These are phyloP conservation scores for Macrosiphum euphorbiae DNA, from an alignment of 2,888 invertebrate species.

Conservation along the genomic window DNA sequence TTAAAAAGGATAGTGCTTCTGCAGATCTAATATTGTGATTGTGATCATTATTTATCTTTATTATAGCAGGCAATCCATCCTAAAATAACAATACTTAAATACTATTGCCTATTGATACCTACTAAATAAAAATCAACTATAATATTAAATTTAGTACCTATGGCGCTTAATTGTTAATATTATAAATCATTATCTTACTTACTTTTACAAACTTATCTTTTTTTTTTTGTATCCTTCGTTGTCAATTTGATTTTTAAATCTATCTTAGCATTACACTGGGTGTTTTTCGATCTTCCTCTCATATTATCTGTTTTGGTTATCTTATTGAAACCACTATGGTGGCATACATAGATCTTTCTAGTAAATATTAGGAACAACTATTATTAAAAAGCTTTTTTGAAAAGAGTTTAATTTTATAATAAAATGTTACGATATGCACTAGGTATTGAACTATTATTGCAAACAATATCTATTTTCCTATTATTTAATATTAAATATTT, in stretches of 20 bases:
- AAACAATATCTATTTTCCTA: not conserved
- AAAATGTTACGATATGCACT: not conserved
- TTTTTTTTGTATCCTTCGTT: not conserved
- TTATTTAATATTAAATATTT: not conserved
- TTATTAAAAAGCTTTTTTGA: not conserved
- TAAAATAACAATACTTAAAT: not conserved
- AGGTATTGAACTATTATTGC: not conserved
- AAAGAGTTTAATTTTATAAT: not conserved
- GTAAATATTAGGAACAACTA: not conserved
- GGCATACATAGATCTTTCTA: not conserved
- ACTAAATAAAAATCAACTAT: not conserved
- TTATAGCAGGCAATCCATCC: not conserved
- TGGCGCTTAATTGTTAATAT: not conserved
- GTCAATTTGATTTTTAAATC: not conserved
- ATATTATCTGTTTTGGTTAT: not conserved
- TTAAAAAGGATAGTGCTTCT: not conserved
- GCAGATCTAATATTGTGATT: not conserved
- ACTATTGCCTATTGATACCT: not conserved
- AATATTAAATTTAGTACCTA: not conserved
- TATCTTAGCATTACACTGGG: not conserved
- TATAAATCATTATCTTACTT: slow-evolving; percentile 5
- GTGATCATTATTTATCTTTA: not conserved
- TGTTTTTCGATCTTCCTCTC: not conserved
- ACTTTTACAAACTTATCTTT: slow-evolving; percentile 18
- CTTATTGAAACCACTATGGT: not conserved